phyloP scores from a whole-genome alignment of 2,113 vertebrate species.

The Crotalus tigris region DNA sequence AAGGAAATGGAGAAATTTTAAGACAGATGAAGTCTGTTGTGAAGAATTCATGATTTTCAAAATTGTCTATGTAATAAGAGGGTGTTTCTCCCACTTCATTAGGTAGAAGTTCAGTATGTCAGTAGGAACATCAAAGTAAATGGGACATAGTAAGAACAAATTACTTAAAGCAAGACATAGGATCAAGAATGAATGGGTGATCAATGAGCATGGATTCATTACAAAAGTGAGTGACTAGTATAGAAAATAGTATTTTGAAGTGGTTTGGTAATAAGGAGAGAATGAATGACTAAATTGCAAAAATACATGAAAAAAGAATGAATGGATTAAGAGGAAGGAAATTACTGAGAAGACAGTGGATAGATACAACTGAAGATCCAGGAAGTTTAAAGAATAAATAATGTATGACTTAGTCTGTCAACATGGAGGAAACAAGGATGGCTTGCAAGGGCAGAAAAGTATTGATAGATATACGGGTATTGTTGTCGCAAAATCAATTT shows the following conservation, averaged over 20 bases:
- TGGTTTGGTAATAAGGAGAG: neutral
- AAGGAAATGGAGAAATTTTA: neutral
- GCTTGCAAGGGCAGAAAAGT: neutral
- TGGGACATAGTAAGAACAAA: neutral
- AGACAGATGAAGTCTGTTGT: neutral
- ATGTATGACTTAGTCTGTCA: neutral
- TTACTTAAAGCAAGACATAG: neutral
- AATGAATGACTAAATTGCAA: neutral
- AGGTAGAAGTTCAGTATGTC: neutral
- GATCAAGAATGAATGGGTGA: neutral
- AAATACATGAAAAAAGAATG: neutral
- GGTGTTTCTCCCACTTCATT: neutral
- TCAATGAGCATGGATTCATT: neutral
- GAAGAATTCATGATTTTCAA: neutral
- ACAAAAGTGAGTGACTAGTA: neutral
- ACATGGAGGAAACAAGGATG: neutral
- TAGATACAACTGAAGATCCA: neutral
- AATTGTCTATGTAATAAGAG: neutral
- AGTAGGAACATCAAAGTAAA: neutral
- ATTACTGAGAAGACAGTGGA: neutral
- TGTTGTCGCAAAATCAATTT: neutral
- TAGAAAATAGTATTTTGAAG: neutral
- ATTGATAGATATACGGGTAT: neutral
- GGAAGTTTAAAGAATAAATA: neutral
- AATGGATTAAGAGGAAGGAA: neutral